Conservation (phyloP, 2,888 invertebrate species). For the Drosophila mayaguana region DNA sequence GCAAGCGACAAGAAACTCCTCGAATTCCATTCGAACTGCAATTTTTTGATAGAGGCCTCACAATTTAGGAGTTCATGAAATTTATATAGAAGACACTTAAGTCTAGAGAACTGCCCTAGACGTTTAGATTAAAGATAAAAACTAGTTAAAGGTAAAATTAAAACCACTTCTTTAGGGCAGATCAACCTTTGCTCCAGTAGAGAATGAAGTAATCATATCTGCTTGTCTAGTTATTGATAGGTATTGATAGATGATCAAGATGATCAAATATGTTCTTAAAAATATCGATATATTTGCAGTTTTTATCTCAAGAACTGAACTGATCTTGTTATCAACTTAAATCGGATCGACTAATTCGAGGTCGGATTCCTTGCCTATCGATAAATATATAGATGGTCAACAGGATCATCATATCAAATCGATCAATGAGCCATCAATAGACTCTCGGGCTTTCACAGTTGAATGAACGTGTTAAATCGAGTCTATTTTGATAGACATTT, state of each 20-base stretch:
- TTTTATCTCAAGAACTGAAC: too few relatives aligned
- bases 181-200: background rate
- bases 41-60: background rate
- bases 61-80: background rate
- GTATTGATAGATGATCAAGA: too few relatives aligned
- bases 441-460: background rate
- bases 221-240: background rate
- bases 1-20: slow-evolving; percentile 17
- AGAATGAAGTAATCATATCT: background rate
- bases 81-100: background rate
- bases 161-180: background rate
- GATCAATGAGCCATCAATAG: background rate
- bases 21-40: slow-evolving; percentile 13
- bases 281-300: background rate
- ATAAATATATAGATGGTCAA: background rate
- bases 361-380: background rate
- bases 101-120: background rate
- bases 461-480: slow-evolving; percentile 29
- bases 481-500: slow-evolving; percentile 47
- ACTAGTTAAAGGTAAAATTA: background rate
- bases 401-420: background rate
- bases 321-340: too few relatives aligned
- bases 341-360: too few relatives aligned
- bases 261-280: too few relatives aligned
- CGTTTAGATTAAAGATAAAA: too few relatives aligned